A percentile compares a stretch with the other conserved stretches of the same genome.
Conservation (phyloP, 2,113 vertebrate genomes). For the Dolichallabes microphthalmus region DNA sequence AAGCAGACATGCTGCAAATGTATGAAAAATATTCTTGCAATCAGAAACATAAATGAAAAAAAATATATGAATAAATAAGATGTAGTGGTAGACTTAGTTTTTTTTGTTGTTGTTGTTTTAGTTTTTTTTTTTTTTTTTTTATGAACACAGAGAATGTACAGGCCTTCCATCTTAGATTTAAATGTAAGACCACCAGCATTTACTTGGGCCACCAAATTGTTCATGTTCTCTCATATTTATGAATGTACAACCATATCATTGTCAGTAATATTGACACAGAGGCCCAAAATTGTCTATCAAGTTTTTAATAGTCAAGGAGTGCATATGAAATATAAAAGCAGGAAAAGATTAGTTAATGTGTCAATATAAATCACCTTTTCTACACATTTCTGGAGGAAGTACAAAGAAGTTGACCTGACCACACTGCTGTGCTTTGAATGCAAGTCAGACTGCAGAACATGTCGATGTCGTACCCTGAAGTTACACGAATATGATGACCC, state of each 20-base stretch:
- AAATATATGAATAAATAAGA: constrained; percentile 6
- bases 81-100: constrained; percentile 3
- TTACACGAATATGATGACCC: constrained; percentile 43
- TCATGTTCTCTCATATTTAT: not conserved
- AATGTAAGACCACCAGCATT: not conserved
- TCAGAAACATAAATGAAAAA: not conserved
- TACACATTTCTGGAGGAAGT: constrained; percentile 30
- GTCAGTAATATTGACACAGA: not conserved
- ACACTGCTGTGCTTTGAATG: constrained; percentile 36
- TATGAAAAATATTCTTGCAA: constrained; percentile 35
- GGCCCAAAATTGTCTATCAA: constrained; percentile 36
- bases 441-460: constrained; percentile 30
- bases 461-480: constrained; percentile 34
- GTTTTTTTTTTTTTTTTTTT: constrained; percentile 40
- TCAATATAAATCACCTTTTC: constrained; percentile 38
- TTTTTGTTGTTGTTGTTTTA: too few species aligned
- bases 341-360: not conserved
- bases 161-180: not conserved
- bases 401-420: constrained; percentile 24
- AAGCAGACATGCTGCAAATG: constrained; percentile 40
- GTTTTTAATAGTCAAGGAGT: constrained; percentile 30
- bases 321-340: constrained; percentile 13
- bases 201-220: not conserved
- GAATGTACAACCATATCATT: not conserved
- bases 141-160: constrained; percentile 6